These are phyloP conservation scores for Limnephilus lunatus DNA, from an alignment of 2,888 invertebrate genomes.

Conservation along the genomic window DNA sequence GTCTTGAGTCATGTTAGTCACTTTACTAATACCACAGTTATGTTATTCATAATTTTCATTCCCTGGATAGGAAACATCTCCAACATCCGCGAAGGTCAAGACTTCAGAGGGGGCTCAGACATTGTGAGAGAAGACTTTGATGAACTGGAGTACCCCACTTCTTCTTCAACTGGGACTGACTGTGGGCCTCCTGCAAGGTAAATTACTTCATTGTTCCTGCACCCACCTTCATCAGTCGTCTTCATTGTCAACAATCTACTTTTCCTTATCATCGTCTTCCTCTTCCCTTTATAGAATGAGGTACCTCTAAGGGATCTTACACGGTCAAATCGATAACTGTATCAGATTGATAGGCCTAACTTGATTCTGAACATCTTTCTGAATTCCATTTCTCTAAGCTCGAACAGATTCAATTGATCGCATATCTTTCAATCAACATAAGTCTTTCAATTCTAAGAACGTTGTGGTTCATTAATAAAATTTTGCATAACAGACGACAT, in stretches of 20 bases:
- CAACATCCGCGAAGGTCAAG: slow-evolving; percentile 66
- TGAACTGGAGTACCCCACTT: slow-evolving; percentile 73
- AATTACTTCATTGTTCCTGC: background rate
- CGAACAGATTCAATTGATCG: too few relatives aligned
- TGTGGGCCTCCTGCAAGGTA: slow-evolving; percentile 85
- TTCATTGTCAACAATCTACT: background rate
- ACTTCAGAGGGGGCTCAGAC: slow-evolving; percentile 76
- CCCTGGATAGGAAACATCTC: slow-evolving; percentile 54
- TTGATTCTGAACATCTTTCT: too few relatives aligned
- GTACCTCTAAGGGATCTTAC: too few relatives aligned
- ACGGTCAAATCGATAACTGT: too few relatives aligned
- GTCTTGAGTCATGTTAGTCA: too few relatives aligned
- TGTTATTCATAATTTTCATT: background rate
- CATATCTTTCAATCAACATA: too few relatives aligned
- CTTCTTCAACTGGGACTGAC: slow-evolving; percentile 70
- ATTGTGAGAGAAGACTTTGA: slow-evolving; percentile 79
- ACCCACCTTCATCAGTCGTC: background rate
- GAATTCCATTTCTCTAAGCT: too few relatives aligned
- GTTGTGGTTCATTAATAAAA: too few relatives aligned
- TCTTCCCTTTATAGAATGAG: too few relatives aligned
- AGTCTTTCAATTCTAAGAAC: too few relatives aligned
- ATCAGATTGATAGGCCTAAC: too few relatives aligned
- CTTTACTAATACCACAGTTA: background rate
- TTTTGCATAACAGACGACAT: too few relatives aligned
- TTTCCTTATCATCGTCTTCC: background rate